These are phyloP conservation scores for Poecilia latipinna DNA, from an alignment of 2,113 vertebrate genomes.

Conservation along the genomic window DNA sequence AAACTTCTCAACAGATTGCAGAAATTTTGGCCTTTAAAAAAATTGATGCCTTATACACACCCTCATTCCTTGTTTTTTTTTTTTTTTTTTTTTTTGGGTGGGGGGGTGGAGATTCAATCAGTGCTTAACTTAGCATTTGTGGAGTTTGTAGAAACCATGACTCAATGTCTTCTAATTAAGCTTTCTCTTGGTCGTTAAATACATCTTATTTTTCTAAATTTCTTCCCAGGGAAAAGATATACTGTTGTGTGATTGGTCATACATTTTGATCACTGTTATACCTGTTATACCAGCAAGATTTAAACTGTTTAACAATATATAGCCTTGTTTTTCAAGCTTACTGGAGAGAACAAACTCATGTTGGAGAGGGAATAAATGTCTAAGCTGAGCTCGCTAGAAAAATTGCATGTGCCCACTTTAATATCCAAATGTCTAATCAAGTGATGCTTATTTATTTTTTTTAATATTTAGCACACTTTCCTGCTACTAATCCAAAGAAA, in stretches of 20 bases:
- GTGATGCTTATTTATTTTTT: background rate
- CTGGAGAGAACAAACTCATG: background rate
- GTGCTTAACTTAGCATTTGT: background rate
- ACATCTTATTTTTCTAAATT: background rate
- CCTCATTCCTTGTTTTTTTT: no score
- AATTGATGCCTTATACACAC: no score
- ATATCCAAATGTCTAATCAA: background rate
- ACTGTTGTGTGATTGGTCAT: background rate
- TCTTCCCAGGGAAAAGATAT: conserved; percentile 41
- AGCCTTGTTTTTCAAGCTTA: background rate
- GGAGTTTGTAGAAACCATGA: background rate
- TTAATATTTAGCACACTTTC: conserved; percentile 24
- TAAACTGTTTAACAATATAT: background rate
- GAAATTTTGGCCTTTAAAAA: background rate
- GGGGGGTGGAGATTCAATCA: no score
- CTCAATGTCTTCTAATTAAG: background rate
- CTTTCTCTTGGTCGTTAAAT: background rate
- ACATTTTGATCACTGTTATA: background rate
- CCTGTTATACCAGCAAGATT: background rate
- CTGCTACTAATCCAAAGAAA: conserved; percentile 8
- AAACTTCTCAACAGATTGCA: background rate
- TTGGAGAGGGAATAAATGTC: background rate
- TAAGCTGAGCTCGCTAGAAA: background rate
- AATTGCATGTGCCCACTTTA: background rate
- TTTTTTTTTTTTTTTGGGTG: no score